phyloP scores from a whole-genome alignment of 2,113 vertebrate species.

The Bagarius yarrelli region DNA sequence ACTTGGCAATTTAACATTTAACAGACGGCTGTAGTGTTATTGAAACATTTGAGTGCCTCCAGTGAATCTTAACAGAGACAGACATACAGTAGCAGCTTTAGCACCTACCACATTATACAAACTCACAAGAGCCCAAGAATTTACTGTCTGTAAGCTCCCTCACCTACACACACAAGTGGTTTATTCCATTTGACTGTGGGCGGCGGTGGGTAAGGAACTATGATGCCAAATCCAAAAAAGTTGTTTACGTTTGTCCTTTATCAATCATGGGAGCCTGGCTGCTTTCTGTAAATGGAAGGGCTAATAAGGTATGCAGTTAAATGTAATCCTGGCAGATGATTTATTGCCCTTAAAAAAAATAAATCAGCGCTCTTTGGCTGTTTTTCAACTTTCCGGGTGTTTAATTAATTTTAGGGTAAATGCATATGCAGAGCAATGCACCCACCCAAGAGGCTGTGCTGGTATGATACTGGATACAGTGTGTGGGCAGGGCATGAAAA shows the following conservation, averaged over 20 bases:
- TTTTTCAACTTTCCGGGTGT: slow-evolving; percentile 66
- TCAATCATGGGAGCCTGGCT: slow-evolving; percentile 56
- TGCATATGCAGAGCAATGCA: slow-evolving; percentile 63
- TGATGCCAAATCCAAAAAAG: slow-evolving; percentile 56
- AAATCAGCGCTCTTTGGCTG: slow-evolving; percentile 55
- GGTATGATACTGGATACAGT: slow-evolving; percentile 59
- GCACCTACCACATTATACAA: slow-evolving; percentile 27
- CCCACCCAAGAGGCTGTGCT: slow-evolving; percentile 68
- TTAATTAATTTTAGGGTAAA: slow-evolving; percentile 71
- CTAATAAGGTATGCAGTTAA: slow-evolving; percentile 55
- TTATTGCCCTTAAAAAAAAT: slow-evolving; percentile 60
- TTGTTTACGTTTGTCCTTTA: slow-evolving; percentile 66
- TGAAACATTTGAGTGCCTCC: neutral
- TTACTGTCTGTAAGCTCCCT: slow-evolving; percentile 15
- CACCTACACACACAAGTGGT: slow-evolving; percentile 25
- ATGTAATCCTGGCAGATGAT: slow-evolving; percentile 66
- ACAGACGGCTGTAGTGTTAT: slow-evolving; percentile 2
- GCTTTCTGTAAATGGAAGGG: slow-evolving; percentile 58
- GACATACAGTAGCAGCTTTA: slow-evolving; percentile 26
- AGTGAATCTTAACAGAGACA: slow-evolving; percentile 24
- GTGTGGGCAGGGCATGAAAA: slow-evolving; percentile 68
- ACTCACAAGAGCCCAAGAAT: slow-evolving; percentile 16
- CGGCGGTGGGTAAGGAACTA: slow-evolving; percentile 40
- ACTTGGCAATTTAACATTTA: neutral
- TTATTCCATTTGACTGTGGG: slow-evolving; percentile 39